Base-by-base conservation (phyloP, 2,888 invertebrate species). In the Dastarcus helophoroides region DNA sequence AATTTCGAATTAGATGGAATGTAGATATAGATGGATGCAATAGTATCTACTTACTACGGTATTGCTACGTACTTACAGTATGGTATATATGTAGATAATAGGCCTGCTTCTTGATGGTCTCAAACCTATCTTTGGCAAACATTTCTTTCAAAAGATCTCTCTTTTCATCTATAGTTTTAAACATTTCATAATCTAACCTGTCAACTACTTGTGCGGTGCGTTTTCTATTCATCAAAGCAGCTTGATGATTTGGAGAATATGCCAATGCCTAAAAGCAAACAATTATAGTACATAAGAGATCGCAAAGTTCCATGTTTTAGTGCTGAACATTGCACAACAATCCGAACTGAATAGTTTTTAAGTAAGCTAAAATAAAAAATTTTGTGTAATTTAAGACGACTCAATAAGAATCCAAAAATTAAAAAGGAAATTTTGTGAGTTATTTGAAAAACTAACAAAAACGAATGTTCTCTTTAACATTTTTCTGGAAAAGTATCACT, bases 61-160 rank as follows among this genome's bases (percentile, higher is more conserved):
- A 12, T 14, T 14, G 14, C 22, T 23, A 7, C 11, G 9, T 23
- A 34, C 42, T 45, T 46, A 59, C 93, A 0, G 94, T 91, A 54
- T 97, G 95, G 60, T 94, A 93, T 38, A 97, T 90, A 54, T 95
- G 91, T 52, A 85, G 77, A 57, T 90, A 94, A 59, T 94, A 97
- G 2, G 90, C 90, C 60, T 95, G 94, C 54, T 85, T 86, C 53
- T 93, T 93, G 3, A 90, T 84, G 48, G 88, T 72, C 29, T 86
- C 69, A 42, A 94, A 64, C 3, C 88, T 84, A 0, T 81, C 71
- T 40, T 83, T 79, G 10, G 91, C 86, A 50, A 93, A 50, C 26
- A 50, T 80, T 3, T 76, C 75, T 12, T 83, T 75, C 4, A 95
- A 64, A 10, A 79, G 71, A 52, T 86, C 80, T 34, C 89, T 70